Percentiles rank a stretch among this genome's conserved stretches.
These are phyloP conservation scores for Beris chalybata DNA, from an alignment of 2,888 invertebrate genomes.

Conservation along the genomic window DNA sequence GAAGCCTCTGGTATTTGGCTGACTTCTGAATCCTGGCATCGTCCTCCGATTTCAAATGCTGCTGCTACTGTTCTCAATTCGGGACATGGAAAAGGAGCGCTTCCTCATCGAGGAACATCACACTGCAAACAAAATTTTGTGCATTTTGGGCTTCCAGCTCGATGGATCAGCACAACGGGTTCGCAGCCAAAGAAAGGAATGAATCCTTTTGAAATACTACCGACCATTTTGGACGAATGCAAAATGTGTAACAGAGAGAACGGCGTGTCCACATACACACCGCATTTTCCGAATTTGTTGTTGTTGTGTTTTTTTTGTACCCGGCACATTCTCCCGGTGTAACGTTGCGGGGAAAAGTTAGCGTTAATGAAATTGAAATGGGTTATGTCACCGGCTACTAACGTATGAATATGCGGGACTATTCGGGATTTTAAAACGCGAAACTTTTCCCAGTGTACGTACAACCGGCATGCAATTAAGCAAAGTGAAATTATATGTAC, in stretches of 20 bases:
- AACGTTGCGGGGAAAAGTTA: constrained; percentile 12
- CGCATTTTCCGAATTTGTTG: background rate
- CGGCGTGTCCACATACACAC: background rate
- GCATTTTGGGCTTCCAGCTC: constrained; percentile 32
- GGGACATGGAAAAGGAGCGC: constrained; percentile 12
- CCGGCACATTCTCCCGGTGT: constrained; percentile 10
- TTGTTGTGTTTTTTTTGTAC: background rate
- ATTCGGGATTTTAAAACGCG: background rate
- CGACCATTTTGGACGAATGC: constrained; percentile 4
- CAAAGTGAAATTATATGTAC: constrained; percentile 23
- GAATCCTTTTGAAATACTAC: constrained; percentile 22
- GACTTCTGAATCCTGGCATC: constrained; percentile 16
- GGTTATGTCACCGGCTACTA: constrained; percentile 20
- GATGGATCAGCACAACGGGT: constrained; percentile 30
- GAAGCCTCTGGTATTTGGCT: background rate
- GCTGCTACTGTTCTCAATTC: background rate
- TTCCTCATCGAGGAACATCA: constrained; percentile 33
- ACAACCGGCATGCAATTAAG: constrained; percentile 25
- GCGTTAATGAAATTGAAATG: constrained; percentile 28
- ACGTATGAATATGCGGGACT: too few relatives aligned
- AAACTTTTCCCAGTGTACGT: constrained; percentile 27
- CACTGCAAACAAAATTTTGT: constrained; percentile 36
- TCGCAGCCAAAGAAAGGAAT: constrained; percentile 25
- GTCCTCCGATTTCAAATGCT: background rate
- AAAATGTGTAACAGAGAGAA: constrained; percentile 1